These are phyloP conservation scores for Nesospiza acunhae DNA, from an alignment of 2,113 vertebrate species.

Conservation along the genomic window DNA sequence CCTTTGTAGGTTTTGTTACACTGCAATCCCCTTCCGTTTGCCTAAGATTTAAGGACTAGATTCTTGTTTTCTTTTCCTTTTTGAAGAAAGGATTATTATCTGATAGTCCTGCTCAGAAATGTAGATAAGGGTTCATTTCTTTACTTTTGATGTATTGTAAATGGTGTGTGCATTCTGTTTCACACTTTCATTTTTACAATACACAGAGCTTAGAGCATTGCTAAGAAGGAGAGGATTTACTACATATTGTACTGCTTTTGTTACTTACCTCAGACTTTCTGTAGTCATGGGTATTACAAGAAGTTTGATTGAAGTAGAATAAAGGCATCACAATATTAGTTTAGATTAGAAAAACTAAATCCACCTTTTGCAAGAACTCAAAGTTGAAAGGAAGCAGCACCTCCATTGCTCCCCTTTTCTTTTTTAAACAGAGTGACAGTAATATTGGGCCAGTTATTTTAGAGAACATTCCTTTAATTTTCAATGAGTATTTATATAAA, in stretches of 20 bases:
- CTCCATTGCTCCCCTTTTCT: not conserved
- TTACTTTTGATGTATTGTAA: not conserved
- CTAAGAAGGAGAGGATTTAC: conserved; percentile 29
- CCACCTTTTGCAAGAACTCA: not conserved
- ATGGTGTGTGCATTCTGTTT: not conserved
- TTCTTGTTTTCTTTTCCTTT: not conserved
- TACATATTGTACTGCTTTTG: not conserved
- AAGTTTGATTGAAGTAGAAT: conserved; percentile 16
- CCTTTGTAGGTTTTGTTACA: not conserved
- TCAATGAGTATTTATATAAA: not conserved
- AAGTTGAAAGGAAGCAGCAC: not conserved
- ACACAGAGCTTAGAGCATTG: not conserved
- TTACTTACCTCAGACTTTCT: not conserved
- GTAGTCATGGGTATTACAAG: not conserved
- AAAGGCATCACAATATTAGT: conserved; percentile 1
- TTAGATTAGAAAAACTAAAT: conserved; percentile 46
- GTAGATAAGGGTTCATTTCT: not conserved
- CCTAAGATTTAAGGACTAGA: not conserved
- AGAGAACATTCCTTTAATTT: not conserved
- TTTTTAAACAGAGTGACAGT: not conserved
- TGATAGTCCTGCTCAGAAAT: conserved; percentile 8
- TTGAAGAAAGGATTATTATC: conserved; percentile 13
- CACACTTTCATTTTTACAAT: not conserved
- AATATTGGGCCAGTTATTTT: not conserved
- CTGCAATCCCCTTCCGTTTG: not conserved